Evolutionary conservation across 2,888 invertebrate genomes (phyloP).

Genomic region (Minunthozetes semirufus): DNA sequence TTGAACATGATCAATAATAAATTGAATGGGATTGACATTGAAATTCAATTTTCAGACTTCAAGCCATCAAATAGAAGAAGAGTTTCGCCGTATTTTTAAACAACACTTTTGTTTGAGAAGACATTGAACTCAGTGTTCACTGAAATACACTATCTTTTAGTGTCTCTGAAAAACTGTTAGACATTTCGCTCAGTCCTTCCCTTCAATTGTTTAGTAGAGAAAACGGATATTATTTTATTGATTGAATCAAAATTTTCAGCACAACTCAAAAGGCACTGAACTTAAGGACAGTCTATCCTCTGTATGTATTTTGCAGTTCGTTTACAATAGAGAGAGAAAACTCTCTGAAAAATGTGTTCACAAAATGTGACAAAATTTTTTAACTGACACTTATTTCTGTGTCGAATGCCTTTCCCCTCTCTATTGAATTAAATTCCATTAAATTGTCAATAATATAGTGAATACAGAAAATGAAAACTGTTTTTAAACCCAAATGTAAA

Average conservation of each 20-base stretch:
- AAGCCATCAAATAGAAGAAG: no score
- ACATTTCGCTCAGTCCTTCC: no score
- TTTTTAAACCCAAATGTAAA: neutral
- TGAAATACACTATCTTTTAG: neutral
- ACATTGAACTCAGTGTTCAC: neutral
- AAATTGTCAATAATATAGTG: neutral
- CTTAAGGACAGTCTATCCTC: no score
- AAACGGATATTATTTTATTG: neutral
- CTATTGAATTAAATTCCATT: neutral
- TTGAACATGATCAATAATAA: no score
- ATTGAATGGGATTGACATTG: no score
- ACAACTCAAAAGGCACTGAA: no score
- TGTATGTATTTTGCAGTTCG: no score
- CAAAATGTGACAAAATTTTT: neutral
- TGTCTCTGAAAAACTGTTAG: no score
- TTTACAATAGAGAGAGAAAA: no score
- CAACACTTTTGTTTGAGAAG: neutral
- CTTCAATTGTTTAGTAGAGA: neutral
- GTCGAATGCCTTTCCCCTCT: neutral
- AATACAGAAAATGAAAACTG: neutral
- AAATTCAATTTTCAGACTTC: no score
- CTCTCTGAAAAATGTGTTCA: neutral
- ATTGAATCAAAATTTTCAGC: neutral
- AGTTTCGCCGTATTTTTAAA: no score
- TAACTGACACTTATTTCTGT: neutral